phyloP scores from a whole-genome alignment of 2,888 invertebrate species.

The Rhagonycha lutea region DNA sequence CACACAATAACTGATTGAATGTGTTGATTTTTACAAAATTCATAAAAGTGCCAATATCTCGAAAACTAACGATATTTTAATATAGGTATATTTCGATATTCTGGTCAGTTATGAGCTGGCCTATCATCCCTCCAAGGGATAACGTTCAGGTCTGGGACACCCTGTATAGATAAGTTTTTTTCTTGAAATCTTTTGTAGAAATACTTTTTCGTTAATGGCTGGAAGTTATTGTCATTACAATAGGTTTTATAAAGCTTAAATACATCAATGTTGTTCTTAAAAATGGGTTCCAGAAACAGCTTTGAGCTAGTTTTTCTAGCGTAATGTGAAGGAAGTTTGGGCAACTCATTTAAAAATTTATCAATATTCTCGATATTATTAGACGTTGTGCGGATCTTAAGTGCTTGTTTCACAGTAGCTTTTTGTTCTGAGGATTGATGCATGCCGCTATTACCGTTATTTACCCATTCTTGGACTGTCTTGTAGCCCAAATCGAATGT shows the following conservation, averaged over 20 bases:
- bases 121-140: too few species aligned
- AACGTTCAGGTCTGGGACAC: too few species aligned
- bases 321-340: conserved; percentile 27
- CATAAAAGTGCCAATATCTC: too few species aligned
- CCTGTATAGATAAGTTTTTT: conserved; percentile 5
- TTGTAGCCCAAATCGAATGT: too few species aligned
- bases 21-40: too few species aligned
- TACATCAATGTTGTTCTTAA: conserved; percentile 16
- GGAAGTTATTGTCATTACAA: neutral
- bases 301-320: conserved; percentile 6
- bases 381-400: neutral
- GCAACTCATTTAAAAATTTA: conserved; percentile 25
- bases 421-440: neutral
- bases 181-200: neutral
- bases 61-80: too few species aligned
- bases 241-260: conserved; percentile 10
- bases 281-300: conserved; percentile 24
- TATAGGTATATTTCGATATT: too few species aligned
- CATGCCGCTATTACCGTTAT: neutral
- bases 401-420: neutral
- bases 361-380: conserved; percentile 12
- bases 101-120: too few species aligned
- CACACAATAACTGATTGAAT: too few species aligned
- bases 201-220: neutral
- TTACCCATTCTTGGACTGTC: too few species aligned